These are phyloP conservation scores for Scomber japonicus DNA, from an alignment of 2,113 vertebrate genomes.

Conservation along the genomic window DNA sequence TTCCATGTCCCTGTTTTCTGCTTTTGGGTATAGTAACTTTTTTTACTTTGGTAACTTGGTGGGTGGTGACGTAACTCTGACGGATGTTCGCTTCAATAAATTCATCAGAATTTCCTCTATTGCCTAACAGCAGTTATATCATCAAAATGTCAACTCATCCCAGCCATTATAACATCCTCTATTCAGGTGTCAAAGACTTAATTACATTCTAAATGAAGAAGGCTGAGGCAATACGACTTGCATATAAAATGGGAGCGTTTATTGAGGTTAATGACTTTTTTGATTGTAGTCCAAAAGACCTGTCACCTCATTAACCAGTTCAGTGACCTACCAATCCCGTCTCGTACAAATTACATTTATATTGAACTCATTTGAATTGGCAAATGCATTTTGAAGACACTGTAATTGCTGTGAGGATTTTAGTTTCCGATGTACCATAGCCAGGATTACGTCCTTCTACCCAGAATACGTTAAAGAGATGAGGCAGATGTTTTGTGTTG, in stretches of 20 bases:
- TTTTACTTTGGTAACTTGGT: too few species aligned
- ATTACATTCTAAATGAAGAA: slow-evolving; percentile 47
- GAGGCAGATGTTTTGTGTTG: not conserved
- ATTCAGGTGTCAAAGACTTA: slow-evolving; percentile 56
- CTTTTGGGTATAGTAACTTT: not conserved
- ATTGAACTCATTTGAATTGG: not conserved
- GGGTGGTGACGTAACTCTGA: too few species aligned
- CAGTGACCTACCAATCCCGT: slow-evolving; percentile 18
- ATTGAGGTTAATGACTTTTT: slow-evolving; percentile 60
- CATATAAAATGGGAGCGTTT: slow-evolving; percentile 32
- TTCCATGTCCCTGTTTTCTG: too few species aligned
- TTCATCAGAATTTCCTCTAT: not conserved
- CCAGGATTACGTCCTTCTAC: not conserved
- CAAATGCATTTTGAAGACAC: not conserved
- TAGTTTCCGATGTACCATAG: not conserved
- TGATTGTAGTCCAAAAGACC: slow-evolving; percentile 37
- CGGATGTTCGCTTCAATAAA: not conserved
- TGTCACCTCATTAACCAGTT: slow-evolving; percentile 32
- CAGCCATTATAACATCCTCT: slow-evolving; percentile 14
- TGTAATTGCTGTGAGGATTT: not conserved
- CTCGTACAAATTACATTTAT: not conserved
- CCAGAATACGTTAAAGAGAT: not conserved
- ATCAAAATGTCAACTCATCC: slow-evolving; percentile 41
- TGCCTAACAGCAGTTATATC: slow-evolving; percentile 3
- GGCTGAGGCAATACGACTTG: slow-evolving; percentile 18